Evolutionary conservation across 2,797 vertebrate genomes (phyloP), one percentile per base, ranked within the genome.

Genomic region (Rhinogobio ventralis): DNA sequence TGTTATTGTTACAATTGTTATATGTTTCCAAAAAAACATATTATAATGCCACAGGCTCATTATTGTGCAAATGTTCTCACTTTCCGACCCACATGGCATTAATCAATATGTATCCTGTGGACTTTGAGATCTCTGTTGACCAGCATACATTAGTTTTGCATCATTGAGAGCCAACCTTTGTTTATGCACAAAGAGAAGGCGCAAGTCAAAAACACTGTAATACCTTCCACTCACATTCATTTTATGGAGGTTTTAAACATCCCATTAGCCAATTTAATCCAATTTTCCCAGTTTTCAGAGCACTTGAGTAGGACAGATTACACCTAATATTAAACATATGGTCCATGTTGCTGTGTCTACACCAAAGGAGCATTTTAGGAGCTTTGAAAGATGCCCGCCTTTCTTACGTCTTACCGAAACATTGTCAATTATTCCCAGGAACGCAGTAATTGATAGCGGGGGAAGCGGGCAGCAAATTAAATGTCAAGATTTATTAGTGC

Each of bases 301-400:
- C 93, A 95, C 94, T 95, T 93, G 93, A 94, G 91, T 94, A 94
- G 94, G 95, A 95, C 95, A 95, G 94, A 95, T 95, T 95, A 93
- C 90, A 89, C 93, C 93, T 96, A 96, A 96, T 96, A 96, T 95
- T 94, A 95, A 96, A 96, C 95, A 96, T 96, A 95, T 96, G 95
- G 94, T 91, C 86, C 71, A 55, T 4, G 91, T 94, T 93, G 92
- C 94, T 89, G 86, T 90, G 86, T 93, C 94, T 93, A 94, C 93
- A 88, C 85, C 62, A 85, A 90, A 87, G 88, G 90, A 87, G 90
- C 28, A 33, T 88, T 90, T 90, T 78, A 85, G 86, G 89, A 94
- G 93, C 94, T 92, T 91, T 92, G 91, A 91, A 92, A 93, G 92
- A 92, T 91, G 62, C 45, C 45, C 30, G 91, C 89, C 89, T 86